Conservation (phyloP, 2,797 vertebrate genomes). For the Manis crassicaudata region DNA sequence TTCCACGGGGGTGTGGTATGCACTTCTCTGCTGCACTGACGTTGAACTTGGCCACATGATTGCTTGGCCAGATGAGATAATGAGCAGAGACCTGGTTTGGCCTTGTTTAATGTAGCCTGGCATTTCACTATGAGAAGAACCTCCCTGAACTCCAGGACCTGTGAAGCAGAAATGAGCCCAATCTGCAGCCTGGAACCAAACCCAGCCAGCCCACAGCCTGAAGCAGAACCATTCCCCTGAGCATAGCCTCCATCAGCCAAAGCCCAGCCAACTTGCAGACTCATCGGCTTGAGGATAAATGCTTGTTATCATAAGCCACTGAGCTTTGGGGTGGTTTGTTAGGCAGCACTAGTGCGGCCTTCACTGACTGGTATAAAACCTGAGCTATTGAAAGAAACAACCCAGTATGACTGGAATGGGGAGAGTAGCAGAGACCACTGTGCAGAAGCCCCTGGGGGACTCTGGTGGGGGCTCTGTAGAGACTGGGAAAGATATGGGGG, state of each 20-base stretch:
- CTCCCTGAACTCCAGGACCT: neutral
- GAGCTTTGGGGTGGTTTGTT: neutral
- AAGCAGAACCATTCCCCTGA: neutral
- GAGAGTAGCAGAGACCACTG: accelerated
- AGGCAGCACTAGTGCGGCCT: accelerated
- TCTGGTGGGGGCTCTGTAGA: neutral
- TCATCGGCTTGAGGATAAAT: neutral
- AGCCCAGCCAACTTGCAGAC: neutral
- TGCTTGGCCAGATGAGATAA: neutral
- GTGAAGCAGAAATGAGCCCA: neutral
- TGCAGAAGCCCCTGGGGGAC: no score
- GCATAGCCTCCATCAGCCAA: neutral
- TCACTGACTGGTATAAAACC: neutral
- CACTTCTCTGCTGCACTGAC: neutral
- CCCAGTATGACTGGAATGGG: neutral
- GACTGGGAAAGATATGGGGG: accelerated
- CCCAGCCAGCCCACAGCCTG: neutral
- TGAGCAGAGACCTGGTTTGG: neutral
- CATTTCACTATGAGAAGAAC: neutral
- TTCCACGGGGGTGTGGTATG: neutral
- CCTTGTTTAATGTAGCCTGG: neutral
- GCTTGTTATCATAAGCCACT: neutral
- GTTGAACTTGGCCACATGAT: accelerated
- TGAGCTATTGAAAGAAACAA: neutral
- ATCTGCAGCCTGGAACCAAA: neutral